phyloP scores from a whole-genome alignment of 2,113 vertebrate genomes.

The Tonatia bakeri region DNA sequence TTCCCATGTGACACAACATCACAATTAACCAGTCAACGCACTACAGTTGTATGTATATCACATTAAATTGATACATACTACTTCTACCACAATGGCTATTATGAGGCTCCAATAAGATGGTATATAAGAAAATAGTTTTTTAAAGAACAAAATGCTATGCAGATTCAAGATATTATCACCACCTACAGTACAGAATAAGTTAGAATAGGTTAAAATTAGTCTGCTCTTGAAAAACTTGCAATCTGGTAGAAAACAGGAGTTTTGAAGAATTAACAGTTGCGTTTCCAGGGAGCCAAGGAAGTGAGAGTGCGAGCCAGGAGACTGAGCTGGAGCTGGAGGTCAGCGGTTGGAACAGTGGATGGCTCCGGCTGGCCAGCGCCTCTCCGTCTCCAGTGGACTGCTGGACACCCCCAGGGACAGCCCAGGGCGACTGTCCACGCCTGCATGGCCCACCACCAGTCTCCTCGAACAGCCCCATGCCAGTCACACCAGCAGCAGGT shows the following conservation, averaged over 20 bases:
- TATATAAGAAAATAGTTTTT: background rate
- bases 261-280: background rate
- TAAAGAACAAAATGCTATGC: background rate
- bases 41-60: background rate
- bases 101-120: background rate
- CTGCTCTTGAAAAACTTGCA: background rate
- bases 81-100: background rate
- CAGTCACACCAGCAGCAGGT: background rate
- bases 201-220: background rate
- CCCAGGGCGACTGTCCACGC: background rate
- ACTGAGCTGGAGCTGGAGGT: background rate
- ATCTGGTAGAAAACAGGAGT: background rate
- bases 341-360: background rate
- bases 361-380: too few relatives aligned
- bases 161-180: background rate
- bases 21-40: background rate
- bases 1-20: background rate
- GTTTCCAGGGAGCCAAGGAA: background rate
- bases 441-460: background rate
- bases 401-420: background rate
- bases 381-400: background rate
- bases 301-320: background rate
- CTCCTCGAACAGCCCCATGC: rapidly evolving
- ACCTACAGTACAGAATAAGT: background rate
- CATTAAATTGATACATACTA: background rate